phyloP scores from a whole-genome alignment of 2,113 vertebrate genomes.

The Ictalurus punctatus region DNA sequence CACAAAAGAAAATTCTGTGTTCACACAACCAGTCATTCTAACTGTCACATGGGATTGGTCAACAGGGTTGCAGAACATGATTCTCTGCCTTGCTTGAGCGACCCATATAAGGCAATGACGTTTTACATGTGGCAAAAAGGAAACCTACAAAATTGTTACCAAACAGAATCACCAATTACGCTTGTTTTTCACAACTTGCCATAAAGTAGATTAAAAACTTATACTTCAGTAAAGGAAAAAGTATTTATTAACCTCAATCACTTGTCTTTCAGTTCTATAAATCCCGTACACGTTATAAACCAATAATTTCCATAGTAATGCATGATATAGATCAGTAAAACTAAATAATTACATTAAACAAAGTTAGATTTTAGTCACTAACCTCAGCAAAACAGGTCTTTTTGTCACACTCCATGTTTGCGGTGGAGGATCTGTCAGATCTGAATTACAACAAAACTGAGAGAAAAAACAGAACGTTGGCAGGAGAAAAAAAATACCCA shows the following conservation, averaged over 20 bases:
- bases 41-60: constrained; percentile 70
- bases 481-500: constrained; percentile 70
- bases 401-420: constrained; percentile 70
- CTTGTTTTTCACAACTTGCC: not conserved
- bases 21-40: constrained; percentile 59
- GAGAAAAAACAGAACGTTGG: constrained; percentile 32
- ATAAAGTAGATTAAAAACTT: not conserved
- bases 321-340: not conserved
- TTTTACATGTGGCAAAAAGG: constrained; percentile 49
- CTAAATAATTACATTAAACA: not conserved
- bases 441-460: constrained; percentile 51
- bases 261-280: not conserved
- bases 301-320: not conserved
- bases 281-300: not conserved
- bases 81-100: constrained; percentile 68
- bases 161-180: not conserved
- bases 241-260: not conserved
- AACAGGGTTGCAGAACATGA: constrained; percentile 70
- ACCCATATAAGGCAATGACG: constrained; percentile 76
- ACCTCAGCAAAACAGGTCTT: constrained; percentile 71
- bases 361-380: constrained; percentile 60
- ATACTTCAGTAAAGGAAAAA: not conserved
- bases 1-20: constrained; percentile 57
- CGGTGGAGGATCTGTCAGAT: constrained; percentile 59
- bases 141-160: not conserved